phyloP scores from a whole-genome alignment of 2,113 vertebrate genomes.

The Illadopsis cleaveri region DNA sequence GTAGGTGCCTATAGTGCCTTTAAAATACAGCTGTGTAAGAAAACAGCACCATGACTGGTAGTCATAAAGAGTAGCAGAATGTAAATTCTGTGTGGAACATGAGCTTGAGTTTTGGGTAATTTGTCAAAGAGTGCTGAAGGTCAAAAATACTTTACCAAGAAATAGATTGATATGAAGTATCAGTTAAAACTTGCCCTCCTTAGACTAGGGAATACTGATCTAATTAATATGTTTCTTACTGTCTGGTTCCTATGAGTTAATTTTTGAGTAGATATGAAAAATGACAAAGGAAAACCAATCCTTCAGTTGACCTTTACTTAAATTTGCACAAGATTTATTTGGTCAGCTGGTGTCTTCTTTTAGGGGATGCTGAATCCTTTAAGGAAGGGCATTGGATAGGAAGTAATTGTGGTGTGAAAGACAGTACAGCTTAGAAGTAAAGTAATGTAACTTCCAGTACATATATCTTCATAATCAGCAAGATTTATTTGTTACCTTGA shows the following conservation, averaged over 20 bases:
- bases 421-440: neutral
- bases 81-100: fast-evolving
- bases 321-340: neutral
- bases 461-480: neutral
- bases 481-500: neutral
- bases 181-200: neutral
- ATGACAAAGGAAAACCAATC: neutral
- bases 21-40: neutral
- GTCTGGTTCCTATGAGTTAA: neutral
- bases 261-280: neutral
- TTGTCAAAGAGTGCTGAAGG: neutral
- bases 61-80: neutral
- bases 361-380: neutral
- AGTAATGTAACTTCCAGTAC: neutral
- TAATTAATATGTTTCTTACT: neutral
- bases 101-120: neutral
- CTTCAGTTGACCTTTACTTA: neutral
- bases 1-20: neutral
- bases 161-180: neutral
- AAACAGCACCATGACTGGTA: neutral
- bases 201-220: neutral
- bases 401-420: neutral
- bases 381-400: neutral
- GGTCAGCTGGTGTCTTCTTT: neutral
- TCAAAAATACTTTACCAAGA: neutral